Evolutionary conservation across 2,113 vertebrate genomes (phyloP), one percentile per base, ranked within the genome.

Genomic region (Pterophyllum scalare): DNA sequence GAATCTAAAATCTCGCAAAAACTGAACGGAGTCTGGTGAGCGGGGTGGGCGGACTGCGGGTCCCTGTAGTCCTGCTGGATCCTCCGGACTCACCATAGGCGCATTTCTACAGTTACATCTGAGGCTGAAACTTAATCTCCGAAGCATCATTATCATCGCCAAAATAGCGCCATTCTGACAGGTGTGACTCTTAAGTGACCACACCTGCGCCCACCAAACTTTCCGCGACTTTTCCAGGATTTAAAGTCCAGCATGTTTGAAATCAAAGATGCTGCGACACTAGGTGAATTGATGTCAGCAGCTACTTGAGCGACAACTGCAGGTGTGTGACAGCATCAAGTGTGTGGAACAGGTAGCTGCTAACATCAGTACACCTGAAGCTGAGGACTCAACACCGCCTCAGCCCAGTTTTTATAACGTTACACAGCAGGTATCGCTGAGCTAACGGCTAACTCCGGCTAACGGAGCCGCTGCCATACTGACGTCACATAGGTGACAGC

Each of bases 381-480:
- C 10, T 26, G 54, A 75, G 24, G 2, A 10, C 22, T 15, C 6
- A 70, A 80, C 57, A 17, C 24, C 43, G 58, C 20, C 2, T 70
- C 24, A 70, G 43, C 43, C 2, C 65, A 10, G 43, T 70, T 70
- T 70, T 28, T 2, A 28, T 46, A 70, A 70, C 65, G 19, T 52
- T 26, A 52, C 65, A 70, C 24, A 52, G 2, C 65, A 28, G 15
- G 52, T 80, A 64, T 24, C 79, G 20, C 59, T 0, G 20, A 62
- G 77, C 88, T 82, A 82, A 62, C 67, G 2, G 76, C 79, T 79
- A 80, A 76, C 56, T 11, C 61, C 52, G 1, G 54, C 59, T 59
- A 75, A 35, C 9, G 2, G 4, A 14, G 33, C 43, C 20, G 20
- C 33, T 2, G 26, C 60, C 65, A 80, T 65, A 64, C 6, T 40